These are phyloP conservation scores for Drosophila affinis DNA, from an alignment of 2,888 invertebrate species.

Conservation along the genomic window DNA sequence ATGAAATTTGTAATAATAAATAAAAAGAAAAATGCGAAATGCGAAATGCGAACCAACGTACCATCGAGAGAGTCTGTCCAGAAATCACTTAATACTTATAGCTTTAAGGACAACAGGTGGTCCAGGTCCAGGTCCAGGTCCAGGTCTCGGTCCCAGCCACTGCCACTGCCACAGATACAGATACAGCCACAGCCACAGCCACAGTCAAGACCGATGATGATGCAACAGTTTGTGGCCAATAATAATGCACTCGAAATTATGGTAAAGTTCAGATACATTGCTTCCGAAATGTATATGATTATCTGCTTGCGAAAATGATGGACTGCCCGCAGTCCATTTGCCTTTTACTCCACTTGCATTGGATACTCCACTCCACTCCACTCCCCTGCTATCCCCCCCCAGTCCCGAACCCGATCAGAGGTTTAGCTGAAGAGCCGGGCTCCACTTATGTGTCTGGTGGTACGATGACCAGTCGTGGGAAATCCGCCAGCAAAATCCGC, in stretches of 20 bases:
- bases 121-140: conserved; percentile 25
- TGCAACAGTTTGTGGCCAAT: conserved; percentile 44
- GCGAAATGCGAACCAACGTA: not conserved
- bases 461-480: conserved; percentile 54
- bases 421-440: not conserved
- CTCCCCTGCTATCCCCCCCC: too few relatives aligned
- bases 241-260: conserved; percentile 71
- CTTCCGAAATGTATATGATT: conserved; percentile 78
- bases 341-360: conserved; percentile 30
- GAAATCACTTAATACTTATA: conserved; percentile 66
- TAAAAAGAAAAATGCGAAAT: conserved; percentile 26
- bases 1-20: conserved; percentile 53
- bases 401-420: not conserved
- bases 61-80: conserved; percentile 15
- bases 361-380: too few relatives aligned
- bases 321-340: conserved; percentile 60
- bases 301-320: conserved; percentile 67
- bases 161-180: conserved; percentile 5
- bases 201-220: not conserved
- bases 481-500: conserved; percentile 48
- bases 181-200: conserved; percentile 12
- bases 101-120: conserved; percentile 76
- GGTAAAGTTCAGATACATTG: conserved; percentile 74
- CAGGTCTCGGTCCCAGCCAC: conserved; percentile 4
- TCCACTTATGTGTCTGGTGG: conserved; percentile 41